These are phyloP conservation scores for Macropodus opercularis DNA, from an alignment of 2,797 vertebrate genomes.

Conservation along the genomic window DNA sequence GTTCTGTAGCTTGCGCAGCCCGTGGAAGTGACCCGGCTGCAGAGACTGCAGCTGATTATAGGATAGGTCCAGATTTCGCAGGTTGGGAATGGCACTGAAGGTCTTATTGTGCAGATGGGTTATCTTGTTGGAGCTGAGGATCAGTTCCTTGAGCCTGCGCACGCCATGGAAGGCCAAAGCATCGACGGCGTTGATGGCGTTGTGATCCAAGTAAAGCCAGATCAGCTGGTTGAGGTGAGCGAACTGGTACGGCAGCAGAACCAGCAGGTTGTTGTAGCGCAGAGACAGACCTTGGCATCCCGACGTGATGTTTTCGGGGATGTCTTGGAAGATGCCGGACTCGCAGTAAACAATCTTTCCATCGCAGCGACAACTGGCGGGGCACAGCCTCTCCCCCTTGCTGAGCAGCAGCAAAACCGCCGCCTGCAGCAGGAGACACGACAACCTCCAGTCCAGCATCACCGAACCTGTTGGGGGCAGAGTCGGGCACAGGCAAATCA, in stretches of 20 bases:
- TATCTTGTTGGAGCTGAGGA: conserved; percentile 96
- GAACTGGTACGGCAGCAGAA: conserved; percentile 92
- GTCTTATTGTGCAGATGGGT: conserved; percentile 90
- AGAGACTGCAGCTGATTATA: conserved; percentile 93
- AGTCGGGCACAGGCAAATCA: conserved; percentile 63
- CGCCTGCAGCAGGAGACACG: conserved; percentile 79
- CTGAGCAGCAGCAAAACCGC: conserved; percentile 83
- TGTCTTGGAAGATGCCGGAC: conserved; percentile 90
- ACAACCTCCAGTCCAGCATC: conserved; percentile 78
- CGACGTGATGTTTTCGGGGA: conserved; percentile 92
- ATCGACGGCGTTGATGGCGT: conserved; percentile 88
- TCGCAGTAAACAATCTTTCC: conserved; percentile 98
- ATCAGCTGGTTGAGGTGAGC: conserved; percentile 95
- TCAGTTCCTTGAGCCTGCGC: conserved; percentile 94
- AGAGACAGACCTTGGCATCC: conserved; percentile 95
- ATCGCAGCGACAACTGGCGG: conserved; percentile 92
- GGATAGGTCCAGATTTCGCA: conserved; percentile 94
- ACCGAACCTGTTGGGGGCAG: conserved; percentile 75
- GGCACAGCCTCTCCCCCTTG: conserved; percentile 90
- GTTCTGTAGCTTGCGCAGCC: conserved; percentile 93
- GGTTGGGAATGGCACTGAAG: conserved; percentile 91
- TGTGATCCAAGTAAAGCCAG: conserved; percentile 98
- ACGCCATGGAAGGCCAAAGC: conserved; percentile 93
- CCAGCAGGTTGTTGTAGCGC: conserved; percentile 93
- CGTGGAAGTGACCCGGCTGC: conserved; percentile 91